A percentile compares a stretch with the other conserved stretches of the same genome.
phyloP scores from a whole-genome alignment of 2,888 invertebrate genomes.

The Deilephila elpenor region DNA sequence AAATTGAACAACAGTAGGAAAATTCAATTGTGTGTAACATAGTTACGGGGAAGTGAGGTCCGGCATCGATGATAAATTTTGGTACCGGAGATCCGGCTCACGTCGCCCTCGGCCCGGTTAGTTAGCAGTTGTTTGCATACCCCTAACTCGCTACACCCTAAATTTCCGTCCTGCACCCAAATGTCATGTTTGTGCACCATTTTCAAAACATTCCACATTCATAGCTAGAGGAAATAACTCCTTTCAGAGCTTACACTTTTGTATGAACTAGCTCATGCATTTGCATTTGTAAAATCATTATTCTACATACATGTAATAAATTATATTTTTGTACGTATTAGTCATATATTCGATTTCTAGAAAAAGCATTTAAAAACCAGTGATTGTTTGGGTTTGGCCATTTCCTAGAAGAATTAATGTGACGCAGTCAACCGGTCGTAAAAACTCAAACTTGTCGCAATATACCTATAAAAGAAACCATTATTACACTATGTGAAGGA shows the following conservation, averaged over 20 bases:
- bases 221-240: not conserved
- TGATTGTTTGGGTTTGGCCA: too few relatives aligned
- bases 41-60: slow-evolving; percentile 55
- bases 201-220: not conserved
- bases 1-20: slow-evolving; percentile 25
- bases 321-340: too few relatives aligned
- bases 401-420: too few relatives aligned
- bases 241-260: not conserved
- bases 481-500: too few relatives aligned
- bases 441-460: too few relatives aligned
- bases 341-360: too few relatives aligned
- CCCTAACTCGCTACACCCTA: slow-evolving; percentile 34
- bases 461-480: too few relatives aligned
- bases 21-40: slow-evolving; percentile 61
- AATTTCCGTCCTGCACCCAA: slow-evolving; percentile 1
- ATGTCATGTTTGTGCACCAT: slow-evolving; percentile 1
- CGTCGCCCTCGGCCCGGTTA: slow-evolving; percentile 44
- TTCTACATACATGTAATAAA: too few relatives aligned
- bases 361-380: too few relatives aligned
- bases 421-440: too few relatives aligned
- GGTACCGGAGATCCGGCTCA: slow-evolving; percentile 33
- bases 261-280: not conserved
- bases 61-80: slow-evolving; percentile 47
- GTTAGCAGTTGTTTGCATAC: slow-evolving; percentile 65
- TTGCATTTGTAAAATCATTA: not conserved